These are phyloP conservation scores for Centroberyx gerrardi DNA, from an alignment of 2,797 vertebrate genomes.

Conservation along the genomic window DNA sequence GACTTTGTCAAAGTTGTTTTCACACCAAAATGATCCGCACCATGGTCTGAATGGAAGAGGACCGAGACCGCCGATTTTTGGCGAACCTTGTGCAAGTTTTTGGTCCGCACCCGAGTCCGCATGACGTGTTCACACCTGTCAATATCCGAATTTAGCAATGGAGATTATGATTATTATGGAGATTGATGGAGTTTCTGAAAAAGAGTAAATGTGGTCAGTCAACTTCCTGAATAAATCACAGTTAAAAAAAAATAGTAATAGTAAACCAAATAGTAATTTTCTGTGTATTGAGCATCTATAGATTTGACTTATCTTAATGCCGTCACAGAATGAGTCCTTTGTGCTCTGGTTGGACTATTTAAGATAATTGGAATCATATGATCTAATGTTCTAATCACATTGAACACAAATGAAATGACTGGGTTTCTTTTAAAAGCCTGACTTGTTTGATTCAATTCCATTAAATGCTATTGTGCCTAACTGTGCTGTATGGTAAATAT, in stretches of 20 bases:
- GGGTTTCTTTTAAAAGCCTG: background rate
- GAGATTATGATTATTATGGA: too few species aligned
- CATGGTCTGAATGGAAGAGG: too few species aligned
- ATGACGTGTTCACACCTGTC: too few species aligned
- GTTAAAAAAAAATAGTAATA: background rate
- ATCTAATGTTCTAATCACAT: conserved; percentile 4
- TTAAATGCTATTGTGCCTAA: background rate
- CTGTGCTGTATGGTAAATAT: background rate
- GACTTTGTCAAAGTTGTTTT: too few species aligned
- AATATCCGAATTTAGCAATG: too few species aligned
- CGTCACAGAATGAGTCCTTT: background rate
- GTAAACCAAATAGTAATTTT: too few species aligned
- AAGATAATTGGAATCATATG: conserved; percentile 3
- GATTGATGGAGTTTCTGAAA: too few species aligned
- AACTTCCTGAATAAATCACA: background rate
- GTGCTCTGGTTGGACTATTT: background rate
- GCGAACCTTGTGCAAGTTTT: too few species aligned
- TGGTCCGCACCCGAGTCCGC: too few species aligned
- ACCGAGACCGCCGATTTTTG: too few species aligned
- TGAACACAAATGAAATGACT: background rate
- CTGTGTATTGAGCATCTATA: background rate
- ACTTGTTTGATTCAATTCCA: background rate
- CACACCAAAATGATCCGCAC: too few species aligned
- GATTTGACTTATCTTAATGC: background rate
- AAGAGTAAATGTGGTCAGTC: background rate